A percentile compares a stretch with the other conserved stretches of the same genome.
phyloP scores from a whole-genome alignment of 2,888 invertebrate species.

The Melikaiella ostensackeni region DNA sequence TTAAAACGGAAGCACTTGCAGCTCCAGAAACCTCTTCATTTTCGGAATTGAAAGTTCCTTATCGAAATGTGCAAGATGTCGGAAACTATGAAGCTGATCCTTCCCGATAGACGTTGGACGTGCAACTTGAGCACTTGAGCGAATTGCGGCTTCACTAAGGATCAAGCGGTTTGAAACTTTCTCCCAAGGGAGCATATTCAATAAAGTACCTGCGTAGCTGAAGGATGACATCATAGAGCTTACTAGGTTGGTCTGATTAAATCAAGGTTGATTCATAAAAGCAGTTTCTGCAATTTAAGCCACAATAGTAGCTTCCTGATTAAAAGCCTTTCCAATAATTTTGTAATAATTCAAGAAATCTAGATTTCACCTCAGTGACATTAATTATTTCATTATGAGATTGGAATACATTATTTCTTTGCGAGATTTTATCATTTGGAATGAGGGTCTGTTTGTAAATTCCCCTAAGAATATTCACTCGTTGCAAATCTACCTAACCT shows the following conservation, averaged over 20 bases:
- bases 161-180: constrained; percentile 27
- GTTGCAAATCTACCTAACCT: constrained; percentile 25
- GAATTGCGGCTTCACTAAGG: constrained; percentile 34
- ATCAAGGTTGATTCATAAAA: not conserved
- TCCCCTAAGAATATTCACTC: not conserved
- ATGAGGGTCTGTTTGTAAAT: not conserved
- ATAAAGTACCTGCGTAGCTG: constrained; percentile 27
- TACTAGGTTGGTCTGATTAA: constrained; percentile 6
- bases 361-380: not conserved
- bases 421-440: no score
- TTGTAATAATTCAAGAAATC: not conserved
- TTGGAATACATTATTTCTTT: no score
- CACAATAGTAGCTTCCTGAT: not conserved
- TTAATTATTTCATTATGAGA: no score
- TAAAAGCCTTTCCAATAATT: not conserved
- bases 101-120: constrained; percentile 24
- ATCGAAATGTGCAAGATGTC: constrained; percentile 35
- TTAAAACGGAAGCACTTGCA: constrained; percentile 4
- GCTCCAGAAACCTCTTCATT: constrained; percentile 17
- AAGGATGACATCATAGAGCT: constrained; percentile 25
- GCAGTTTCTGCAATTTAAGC: not conserved
- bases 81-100: constrained; percentile 33
- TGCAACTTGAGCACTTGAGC: constrained; percentile 34
- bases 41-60: constrained; percentile 28
- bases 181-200: constrained; percentile 28